A percentile compares a stretch with the other conserved stretches of the same genome.
phyloP scores from a whole-genome alignment of 2,797 vertebrate genomes.

The Poeciliopsis gracilis region DNA sequence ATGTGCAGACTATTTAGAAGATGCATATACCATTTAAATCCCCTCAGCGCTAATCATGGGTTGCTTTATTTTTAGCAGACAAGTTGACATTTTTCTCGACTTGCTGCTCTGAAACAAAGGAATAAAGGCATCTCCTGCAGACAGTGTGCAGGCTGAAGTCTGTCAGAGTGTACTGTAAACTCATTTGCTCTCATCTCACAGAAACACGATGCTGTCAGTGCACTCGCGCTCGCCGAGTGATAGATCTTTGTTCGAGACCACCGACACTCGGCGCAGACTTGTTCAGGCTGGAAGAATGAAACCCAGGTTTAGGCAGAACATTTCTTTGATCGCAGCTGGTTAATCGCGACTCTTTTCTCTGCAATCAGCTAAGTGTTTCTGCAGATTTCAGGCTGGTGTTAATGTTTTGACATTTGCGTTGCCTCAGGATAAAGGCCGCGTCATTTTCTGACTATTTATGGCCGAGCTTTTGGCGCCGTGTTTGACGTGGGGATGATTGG shows the following conservation, averaged over 20 bases:
- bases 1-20: not conserved
- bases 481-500: slow-evolving; percentile 2
- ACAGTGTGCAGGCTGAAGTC: slow-evolving; percentile 7
- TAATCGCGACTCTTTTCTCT: slow-evolving; percentile 4
- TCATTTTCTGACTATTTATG: not conserved
- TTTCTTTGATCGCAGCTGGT: slow-evolving; percentile 1
- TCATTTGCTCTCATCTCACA: slow-evolving; percentile 22
- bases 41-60: not conserved
- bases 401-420: slow-evolving; percentile 19
- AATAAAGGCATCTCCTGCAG: slow-evolving; percentile 2
- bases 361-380: not conserved
- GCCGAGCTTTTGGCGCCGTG: not conserved
- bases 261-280: not conserved
- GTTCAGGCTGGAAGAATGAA: slow-evolving; percentile 6
- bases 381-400: not conserved
- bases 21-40: slow-evolving; percentile 10
- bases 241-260: slow-evolving; percentile 18
- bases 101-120: not conserved
- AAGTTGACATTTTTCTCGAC: not conserved
- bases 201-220: slow-evolving; percentile 6
- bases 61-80: not conserved
- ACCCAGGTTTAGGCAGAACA: not conserved
- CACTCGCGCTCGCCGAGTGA: slow-evolving; percentile 17
- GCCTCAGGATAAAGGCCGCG: slow-evolving; percentile 6
- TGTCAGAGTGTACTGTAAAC: slow-evolving; percentile 20